Conservation (phyloP, 2,888 invertebrate genomes). For the Ophion obscuratus region DNA sequence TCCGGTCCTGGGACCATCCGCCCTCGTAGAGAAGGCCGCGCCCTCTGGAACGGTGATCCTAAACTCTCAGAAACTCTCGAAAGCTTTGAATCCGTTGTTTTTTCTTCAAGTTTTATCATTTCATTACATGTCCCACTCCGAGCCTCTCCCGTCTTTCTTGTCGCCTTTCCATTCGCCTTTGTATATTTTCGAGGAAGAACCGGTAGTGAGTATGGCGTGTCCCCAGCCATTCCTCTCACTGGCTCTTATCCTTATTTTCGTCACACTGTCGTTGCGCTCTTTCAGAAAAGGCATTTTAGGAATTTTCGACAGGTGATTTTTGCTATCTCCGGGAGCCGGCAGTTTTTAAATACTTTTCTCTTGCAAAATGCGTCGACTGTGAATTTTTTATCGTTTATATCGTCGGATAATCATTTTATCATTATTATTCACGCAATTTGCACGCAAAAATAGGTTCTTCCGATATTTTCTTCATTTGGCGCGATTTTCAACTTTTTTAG, state of each 20-base stretch:
- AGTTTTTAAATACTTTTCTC: no score
- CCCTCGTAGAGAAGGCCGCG: slow-evolving; percentile 86
- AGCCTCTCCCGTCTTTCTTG: slow-evolving; percentile 82
- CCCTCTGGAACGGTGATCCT: slow-evolving; percentile 40
- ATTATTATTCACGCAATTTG: no score
- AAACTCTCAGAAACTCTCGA: background rate
- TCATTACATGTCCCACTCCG: slow-evolving; percentile 69
- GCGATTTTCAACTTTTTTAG: no score
- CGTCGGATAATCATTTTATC: no score
- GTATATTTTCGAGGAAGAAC: slow-evolving; percentile 82
- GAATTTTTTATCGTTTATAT: no score
- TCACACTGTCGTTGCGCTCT: slow-evolving; percentile 84
- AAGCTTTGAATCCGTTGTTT: background rate
- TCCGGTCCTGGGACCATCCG: slow-evolving; percentile 86
- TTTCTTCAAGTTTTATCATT: background rate
- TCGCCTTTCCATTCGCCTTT: slow-evolving; percentile 87
- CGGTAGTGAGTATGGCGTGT: slow-evolving; percentile 86
- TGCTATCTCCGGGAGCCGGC: background rate
- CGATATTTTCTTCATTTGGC: no score
- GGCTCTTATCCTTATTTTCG: slow-evolving; percentile 57
- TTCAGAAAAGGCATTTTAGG: slow-evolving; percentile 82
- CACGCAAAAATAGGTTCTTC: no score
- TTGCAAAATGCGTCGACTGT: no score
- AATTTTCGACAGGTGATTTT: background rate
- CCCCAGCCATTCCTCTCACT: slow-evolving; percentile 86